Evolutionary conservation across 2,797 vertebrate genomes (phyloP).

Genomic region (Semaprochilodus insignis): DNA sequence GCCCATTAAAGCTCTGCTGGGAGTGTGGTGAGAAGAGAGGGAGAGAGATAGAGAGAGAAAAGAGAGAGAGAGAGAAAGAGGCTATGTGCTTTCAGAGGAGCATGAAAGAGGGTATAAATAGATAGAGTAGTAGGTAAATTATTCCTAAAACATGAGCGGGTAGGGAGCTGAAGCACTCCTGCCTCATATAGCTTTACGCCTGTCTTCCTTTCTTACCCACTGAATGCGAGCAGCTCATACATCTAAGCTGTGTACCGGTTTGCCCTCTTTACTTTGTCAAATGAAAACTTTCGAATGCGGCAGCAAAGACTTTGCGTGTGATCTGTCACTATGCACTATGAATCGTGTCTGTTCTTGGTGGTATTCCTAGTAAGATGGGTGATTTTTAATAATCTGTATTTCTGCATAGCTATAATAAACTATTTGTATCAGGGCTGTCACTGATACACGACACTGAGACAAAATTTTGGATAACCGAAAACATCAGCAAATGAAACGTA

Average conservation of each 20-base stretch:
- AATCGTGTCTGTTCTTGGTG: not conserved
- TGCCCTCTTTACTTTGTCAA: constrained; percentile 14
- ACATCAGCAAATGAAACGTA: no score
- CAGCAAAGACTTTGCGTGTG: not conserved
- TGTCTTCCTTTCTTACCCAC: constrained; percentile 17
- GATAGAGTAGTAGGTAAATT: constrained; percentile 58
- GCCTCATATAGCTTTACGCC: constrained; percentile 7
- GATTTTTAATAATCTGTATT: not conserved
- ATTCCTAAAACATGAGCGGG: constrained; percentile 59
- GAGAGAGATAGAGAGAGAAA: constrained; percentile 34
- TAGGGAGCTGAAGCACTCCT: constrained; percentile 29
- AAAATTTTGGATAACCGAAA: not conserved
- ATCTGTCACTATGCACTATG: not conserved
- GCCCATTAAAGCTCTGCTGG: constrained; percentile 63
- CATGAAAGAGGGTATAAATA: constrained; percentile 52
- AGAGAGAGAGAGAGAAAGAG: constrained; percentile 34
- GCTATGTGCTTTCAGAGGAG: constrained; percentile 28
- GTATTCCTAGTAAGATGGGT: not conserved
- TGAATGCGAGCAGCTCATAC: not conserved
- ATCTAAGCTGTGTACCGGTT: not conserved
- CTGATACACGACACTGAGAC: not conserved
- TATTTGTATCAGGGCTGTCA: not conserved
- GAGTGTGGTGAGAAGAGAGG: constrained; percentile 42
- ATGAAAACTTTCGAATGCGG: constrained; percentile 2
- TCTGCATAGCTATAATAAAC: not conserved